Evolutionary conservation across 2,113 vertebrate species (phyloP), one percentile per base, ranked within the genome.

Genomic region (Equus quagga): DNA sequence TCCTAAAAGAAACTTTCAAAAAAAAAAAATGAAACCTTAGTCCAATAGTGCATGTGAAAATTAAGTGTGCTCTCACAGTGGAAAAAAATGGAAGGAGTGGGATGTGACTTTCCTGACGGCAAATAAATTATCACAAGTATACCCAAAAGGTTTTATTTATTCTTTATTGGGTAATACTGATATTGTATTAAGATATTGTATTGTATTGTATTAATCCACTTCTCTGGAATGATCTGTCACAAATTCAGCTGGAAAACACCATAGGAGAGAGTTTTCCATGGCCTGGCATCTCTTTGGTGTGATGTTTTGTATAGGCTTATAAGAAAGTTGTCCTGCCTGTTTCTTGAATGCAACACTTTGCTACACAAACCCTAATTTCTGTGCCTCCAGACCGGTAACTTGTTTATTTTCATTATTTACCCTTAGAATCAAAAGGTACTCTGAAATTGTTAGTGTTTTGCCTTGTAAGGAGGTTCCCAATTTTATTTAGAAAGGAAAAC

Each of bases 401-500:
- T 75, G 24, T 83, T 93, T 91, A 81, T 87, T 69, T 87, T 88
- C 80, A 23, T 46, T 26, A 28, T 81, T 41, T 92, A 18, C 46
- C 19, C 49, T 72, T 83, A 72, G 26, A 49, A 51, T 82, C 28
- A 67, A 72, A 86, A 96, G 23, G 17, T 49, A 44, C 94, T 82
- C 72, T 88, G 51, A 96, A 95, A 81, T 58, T 67, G 41, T 67
- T 46, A 84, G 5, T 82, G 67, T 60, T 93, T 95, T 93, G 28
- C 85, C 89, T 94, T 65, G 12, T 78, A 96, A 95, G 93, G n/a
- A 89, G 56, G 26, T 54, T 69, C 51, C 78, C 31, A 41, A 21
- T 86, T 73, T 85, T 83, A 95, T 92, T 81, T 97, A 67, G 65
- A 49, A 89, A 76, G 91, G 67, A 46, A 92, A 92, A 92, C 84